Conservation (phyloP, 2,888 invertebrate species). For the Nymphalis urticae region DNA sequence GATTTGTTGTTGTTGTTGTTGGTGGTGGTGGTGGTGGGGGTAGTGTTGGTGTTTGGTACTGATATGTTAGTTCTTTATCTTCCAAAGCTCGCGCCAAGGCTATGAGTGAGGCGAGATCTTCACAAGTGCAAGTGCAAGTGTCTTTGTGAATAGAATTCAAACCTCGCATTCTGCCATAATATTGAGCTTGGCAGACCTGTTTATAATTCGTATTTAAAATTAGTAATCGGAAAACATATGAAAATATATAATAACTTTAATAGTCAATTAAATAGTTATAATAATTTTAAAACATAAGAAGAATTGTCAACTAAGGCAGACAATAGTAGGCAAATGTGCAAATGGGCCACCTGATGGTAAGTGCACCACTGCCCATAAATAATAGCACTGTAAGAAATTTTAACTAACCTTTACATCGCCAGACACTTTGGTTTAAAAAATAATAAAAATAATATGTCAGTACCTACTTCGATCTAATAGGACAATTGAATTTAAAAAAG, state of each 20-base stretch:
- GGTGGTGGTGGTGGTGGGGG: constrained; percentile 10
- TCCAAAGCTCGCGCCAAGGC: constrained; percentile 43
- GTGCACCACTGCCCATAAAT: no score
- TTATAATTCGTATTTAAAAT: background rate
- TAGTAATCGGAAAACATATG: background rate
- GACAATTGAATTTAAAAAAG: no score
- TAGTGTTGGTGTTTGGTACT: constrained; percentile 2
- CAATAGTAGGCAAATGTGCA: no score
- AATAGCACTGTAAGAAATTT: no score
- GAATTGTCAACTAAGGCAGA: no score
- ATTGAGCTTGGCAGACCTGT: constrained; percentile 53
- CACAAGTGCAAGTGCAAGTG: constrained; percentile 31
- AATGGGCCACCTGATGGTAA: no score
- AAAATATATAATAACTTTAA: no score
- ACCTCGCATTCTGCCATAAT: constrained; percentile 35
- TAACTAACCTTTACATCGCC: no score
- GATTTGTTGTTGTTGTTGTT: constrained; percentile 10
- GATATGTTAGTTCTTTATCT: constrained; percentile 34
- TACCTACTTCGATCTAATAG: background rate
- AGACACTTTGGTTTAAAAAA: background rate
- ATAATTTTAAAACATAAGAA: no score
- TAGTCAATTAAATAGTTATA: no score
- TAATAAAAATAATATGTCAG: background rate
- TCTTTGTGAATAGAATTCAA: constrained; percentile 24
- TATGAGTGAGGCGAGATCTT: constrained; percentile 42